Evolutionary conservation across 2,113 vertebrate species (phyloP).

Genomic region (Pitta sordida): DNA sequence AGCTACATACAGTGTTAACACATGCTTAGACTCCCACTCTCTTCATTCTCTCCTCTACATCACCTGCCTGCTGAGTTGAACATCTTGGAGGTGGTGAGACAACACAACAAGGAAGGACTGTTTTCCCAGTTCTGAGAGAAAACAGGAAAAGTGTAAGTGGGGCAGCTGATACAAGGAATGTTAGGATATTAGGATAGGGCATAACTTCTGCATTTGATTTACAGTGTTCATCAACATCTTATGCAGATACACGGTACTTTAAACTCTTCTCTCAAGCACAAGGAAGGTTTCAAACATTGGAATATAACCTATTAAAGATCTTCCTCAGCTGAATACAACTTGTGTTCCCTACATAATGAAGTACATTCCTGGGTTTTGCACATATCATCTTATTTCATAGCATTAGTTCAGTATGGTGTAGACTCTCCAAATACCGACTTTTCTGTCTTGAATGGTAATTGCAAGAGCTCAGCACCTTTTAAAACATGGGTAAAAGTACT

Average conservation of each 20-base stretch:
- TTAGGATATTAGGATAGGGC: background rate
- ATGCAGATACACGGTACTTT: background rate
- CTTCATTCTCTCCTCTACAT: conserved; percentile 1
- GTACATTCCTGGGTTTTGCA: background rate
- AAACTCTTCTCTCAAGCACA: background rate
- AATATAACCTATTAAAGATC: background rate
- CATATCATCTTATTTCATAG: background rate
- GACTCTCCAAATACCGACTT: background rate
- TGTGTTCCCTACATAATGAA: background rate
- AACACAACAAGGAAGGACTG: background rate
- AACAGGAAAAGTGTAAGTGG: background rate
- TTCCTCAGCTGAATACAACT: background rate
- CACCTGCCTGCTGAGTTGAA: conserved; percentile 15
- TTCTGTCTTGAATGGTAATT: background rate
- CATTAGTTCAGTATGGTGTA: background rate
- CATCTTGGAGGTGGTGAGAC: conserved; percentile 19
- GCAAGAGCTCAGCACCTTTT: background rate
- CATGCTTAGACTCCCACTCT: conserved; percentile 20
- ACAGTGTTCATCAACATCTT: background rate
- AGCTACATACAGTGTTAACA: background rate
- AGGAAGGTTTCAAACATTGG: background rate
- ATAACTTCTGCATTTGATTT: background rate
- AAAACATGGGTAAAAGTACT: background rate
- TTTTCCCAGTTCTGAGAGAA: background rate
- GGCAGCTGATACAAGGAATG: background rate